Evolutionary conservation across 2,797 vertebrate genomes (phyloP).

Genomic region (Brotula barbata): DNA sequence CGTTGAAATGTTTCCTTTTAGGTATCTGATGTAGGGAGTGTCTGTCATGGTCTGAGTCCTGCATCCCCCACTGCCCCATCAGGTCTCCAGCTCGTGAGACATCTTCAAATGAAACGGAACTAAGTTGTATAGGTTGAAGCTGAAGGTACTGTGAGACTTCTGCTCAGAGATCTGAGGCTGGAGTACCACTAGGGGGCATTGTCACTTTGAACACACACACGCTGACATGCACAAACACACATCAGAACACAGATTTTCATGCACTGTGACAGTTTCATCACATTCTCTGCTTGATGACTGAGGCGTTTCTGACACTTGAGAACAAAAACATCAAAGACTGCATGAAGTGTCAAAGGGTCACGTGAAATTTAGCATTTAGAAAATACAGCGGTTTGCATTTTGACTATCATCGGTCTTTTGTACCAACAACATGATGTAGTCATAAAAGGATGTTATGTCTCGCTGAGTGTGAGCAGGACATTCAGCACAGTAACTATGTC

Average conservation of each 20-base stretch:
- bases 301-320: constrained; percentile 38
- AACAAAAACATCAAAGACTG: constrained; percentile 38
- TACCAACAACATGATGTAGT: constrained; percentile 33
- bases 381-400: constrained; percentile 32
- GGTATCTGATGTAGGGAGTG: constrained; percentile 44
- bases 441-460: constrained; percentile 61
- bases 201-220: constrained; percentile 61
- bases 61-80: constrained; percentile 8
- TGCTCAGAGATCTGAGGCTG: constrained; percentile 34
- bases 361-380: constrained; percentile 40
- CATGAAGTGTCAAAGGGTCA: constrained; percentile 21
- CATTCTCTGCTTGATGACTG: constrained; percentile 42
- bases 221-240: constrained; percentile 19
- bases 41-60: constrained; percentile 19
- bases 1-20: constrained; percentile 38
- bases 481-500: constrained; percentile 43
- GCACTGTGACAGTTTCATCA: constrained; percentile 36
- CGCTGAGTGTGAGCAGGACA: constrained; percentile 26
- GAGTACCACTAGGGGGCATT: constrained; percentile 74
- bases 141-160: background rate
- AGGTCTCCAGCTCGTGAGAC: constrained; percentile 30
- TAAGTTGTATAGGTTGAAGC: constrained; percentile 30
- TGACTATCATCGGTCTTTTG: constrained; percentile 34
- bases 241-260: constrained; percentile 21
- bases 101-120: constrained; percentile 32